Evolutionary conservation across 2,113 vertebrate genomes (phyloP).

Genomic region (Martes martes): DNA sequence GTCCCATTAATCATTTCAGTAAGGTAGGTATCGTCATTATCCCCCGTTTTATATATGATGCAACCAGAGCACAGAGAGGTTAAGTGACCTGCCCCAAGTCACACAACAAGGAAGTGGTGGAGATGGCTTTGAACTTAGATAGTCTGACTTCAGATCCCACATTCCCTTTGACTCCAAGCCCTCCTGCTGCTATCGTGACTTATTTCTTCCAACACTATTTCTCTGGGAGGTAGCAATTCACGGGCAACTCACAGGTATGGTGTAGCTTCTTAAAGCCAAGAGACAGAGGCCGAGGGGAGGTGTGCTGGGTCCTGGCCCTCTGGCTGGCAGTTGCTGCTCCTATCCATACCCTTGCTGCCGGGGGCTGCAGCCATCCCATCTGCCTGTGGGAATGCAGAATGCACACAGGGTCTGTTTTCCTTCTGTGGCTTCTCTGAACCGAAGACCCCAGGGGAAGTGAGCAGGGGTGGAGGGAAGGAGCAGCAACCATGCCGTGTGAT

Average conservation of each 20-base stretch:
- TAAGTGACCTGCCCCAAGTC: not conserved
- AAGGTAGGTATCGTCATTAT: not conserved
- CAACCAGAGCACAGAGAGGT: not conserved
- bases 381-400: not conserved
- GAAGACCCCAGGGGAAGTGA: not conserved
- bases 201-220: not conserved
- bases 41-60: not conserved
- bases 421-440: not conserved
- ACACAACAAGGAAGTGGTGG: not conserved
- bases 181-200: not conserved
- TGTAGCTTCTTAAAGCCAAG: not conserved
- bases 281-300: not conserved
- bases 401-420: not conserved
- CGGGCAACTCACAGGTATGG: not conserved
- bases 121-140: not conserved
- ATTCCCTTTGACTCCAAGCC: not conserved
- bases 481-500: accelerated
- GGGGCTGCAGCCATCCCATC: not conserved
- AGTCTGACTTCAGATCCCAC: not conserved
- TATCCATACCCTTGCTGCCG: not conserved
- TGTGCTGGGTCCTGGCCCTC: not conserved
- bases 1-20: not conserved
- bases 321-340: not conserved
- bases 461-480: not conserved
- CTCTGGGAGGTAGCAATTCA: not conserved